These are phyloP conservation scores for Psophia crepitans DNA, from an alignment of 2,113 vertebrate genomes.

Conservation along the genomic window DNA sequence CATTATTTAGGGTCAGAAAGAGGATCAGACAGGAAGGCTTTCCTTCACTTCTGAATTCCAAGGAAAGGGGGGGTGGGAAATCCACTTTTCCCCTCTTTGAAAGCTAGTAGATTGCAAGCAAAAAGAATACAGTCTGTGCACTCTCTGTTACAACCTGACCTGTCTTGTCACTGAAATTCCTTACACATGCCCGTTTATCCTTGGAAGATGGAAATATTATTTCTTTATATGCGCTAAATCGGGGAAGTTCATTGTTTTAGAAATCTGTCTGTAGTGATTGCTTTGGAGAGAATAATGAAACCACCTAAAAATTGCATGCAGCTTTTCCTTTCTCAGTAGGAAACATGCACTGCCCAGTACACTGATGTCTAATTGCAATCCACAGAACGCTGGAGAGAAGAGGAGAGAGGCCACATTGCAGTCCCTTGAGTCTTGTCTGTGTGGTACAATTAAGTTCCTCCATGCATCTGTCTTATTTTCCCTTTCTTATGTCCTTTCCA, in stretches of 20 bases:
- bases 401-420: not conserved
- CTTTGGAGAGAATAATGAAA: not conserved
- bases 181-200: not conserved
- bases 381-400: not conserved
- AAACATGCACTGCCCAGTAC: not conserved
- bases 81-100: not conserved
- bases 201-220: not conserved
- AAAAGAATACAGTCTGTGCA: not conserved
- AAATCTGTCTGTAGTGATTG: not conserved
- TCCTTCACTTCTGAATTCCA: not conserved
- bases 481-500: constrained; percentile 1
- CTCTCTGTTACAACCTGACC: not conserved
- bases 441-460: constrained; percentile 2
- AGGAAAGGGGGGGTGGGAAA: not conserved
- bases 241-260: not conserved
- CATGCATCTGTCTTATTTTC: constrained; percentile 13
- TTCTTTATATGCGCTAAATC: not conserved
- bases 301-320: not conserved
- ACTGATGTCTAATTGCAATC: not conserved
- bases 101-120: not conserved
- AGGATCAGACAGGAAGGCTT: not conserved
- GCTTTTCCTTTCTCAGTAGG: not conserved
- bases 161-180: not conserved
- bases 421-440: not conserved
- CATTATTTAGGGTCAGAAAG: not conserved